Evolutionary conservation across 2,888 invertebrate genomes (phyloP), one percentile per base, ranked within the genome.

Genomic region (Polyommatus icarus): DNA sequence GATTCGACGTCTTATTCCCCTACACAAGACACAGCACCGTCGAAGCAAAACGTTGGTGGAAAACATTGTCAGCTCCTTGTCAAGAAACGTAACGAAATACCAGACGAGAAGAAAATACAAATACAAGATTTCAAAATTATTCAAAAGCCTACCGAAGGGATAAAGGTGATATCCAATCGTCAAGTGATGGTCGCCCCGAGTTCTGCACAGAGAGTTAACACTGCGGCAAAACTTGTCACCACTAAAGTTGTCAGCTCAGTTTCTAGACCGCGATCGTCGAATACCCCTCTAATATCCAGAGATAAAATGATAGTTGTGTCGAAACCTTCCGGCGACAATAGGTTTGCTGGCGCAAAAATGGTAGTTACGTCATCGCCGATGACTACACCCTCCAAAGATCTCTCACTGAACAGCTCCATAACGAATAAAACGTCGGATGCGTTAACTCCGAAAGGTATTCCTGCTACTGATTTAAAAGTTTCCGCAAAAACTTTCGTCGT

Each of bases 291-390:
- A 57, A 76, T 81, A 79, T 88, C 89, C 1, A 81, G 88, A 18
- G 94, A 94, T 29, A 94, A 94, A 85, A 90, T 94, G 89, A 91
- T 94, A 46, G 91, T 94, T 1, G 93, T 94, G 6, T 92, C 94
- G 0, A 94, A 93, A 85, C 87, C 91, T 0, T 81, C 88, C 5
- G 80, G 86, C 1, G 92, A 92, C 77, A 86, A 83, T 77, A 92
- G 89, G 84, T 86, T 83, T 79, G 76, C 88, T 7, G 90, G 86
- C 80, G 88, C 92, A 0, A 93, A 93, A 86, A 87, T 93, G 78
- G 86, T 94, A 59, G 88, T 93, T 71, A 89, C 91, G 0, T 87
- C 88, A 0, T 89, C 93, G 0, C 83, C 88, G 5, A 85, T 84
- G 29, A 87, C 84, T 78, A 88, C 89, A 36, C 86, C 88, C 3